phyloP scores from a whole-genome alignment of 2,797 vertebrate genomes.

The Fundulus diaphanus region DNA sequence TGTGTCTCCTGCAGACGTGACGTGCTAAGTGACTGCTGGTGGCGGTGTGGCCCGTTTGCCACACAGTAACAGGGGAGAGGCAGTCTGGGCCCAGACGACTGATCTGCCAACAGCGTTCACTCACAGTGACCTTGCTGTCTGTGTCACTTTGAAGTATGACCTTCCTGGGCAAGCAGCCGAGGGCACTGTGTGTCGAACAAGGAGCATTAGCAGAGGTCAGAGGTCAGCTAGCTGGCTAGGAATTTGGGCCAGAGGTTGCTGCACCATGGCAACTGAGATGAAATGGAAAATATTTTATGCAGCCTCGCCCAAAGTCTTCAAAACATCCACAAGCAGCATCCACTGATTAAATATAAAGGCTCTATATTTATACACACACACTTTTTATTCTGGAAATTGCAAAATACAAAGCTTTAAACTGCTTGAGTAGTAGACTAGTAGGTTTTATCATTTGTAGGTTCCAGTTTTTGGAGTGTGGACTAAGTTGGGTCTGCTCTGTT shows the following conservation, averaged over 20 bases:
- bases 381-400: not conserved
- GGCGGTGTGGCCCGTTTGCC: slow-evolving; percentile 44
- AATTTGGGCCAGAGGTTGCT: slow-evolving; percentile 37
- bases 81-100: slow-evolving; percentile 39
- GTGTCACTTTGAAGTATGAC: slow-evolving; percentile 61
- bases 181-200: slow-evolving; percentile 51
- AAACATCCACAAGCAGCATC: slow-evolving; percentile 8
- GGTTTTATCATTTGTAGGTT: not conserved
- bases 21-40: slow-evolving; percentile 55
- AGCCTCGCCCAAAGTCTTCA: slow-evolving; percentile 1
- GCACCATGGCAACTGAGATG: slow-evolving; percentile 30
- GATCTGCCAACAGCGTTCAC: slow-evolving; percentile 48
- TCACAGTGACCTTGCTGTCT: slow-evolving; percentile 69
- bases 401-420: not conserved
- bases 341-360: slow-evolving; percentile 19
- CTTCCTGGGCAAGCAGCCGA: slow-evolving; percentile 50
- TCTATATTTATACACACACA: slow-evolving; percentile 1
- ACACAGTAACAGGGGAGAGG: slow-evolving; percentile 44
- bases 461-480: not conserved
- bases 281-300: slow-evolving; percentile 15
- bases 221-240: slow-evolving; percentile 46
- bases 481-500: not conserved
- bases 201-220: slow-evolving; percentile 64
- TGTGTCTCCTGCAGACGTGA: slow-evolving; percentile 26
- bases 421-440: not conserved